phyloP scores from a whole-genome alignment of 2,797 vertebrate species.

The Denticeps clupeoides region DNA sequence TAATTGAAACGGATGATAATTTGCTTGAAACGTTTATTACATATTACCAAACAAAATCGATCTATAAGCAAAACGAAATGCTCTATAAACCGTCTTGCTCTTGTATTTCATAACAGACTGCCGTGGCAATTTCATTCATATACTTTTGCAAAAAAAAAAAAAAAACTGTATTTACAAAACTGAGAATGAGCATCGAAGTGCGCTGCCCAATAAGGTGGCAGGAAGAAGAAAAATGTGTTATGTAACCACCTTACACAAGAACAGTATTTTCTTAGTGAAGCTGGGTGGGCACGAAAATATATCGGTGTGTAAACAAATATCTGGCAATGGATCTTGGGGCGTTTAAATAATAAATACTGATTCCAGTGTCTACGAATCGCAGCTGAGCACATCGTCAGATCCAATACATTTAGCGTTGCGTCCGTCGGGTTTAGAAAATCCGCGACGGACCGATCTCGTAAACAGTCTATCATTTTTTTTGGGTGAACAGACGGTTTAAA shows the following conservation, averaged over 20 bases:
- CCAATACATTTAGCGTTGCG: not conserved
- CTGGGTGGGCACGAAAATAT: constrained; percentile 23
- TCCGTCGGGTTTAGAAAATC: no score
- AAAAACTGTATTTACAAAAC: constrained; percentile 1
- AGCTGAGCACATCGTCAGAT: not conserved
- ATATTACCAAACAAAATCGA: no score
- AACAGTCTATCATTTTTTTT: constrained; percentile 5
- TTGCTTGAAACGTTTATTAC: no score
- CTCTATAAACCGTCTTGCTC: no score
- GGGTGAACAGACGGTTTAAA: constrained; percentile 15
- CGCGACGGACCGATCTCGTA: no score
- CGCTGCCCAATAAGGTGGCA: constrained; percentile 35
- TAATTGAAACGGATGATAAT: no score
- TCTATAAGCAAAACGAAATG: no score
- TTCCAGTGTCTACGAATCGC: not conserved
- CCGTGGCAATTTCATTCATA: no score
- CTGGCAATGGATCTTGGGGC: constrained; percentile 1
- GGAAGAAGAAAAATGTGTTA: constrained; percentile 51
- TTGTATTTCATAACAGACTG: no score
- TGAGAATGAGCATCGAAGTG: constrained; percentile 40
- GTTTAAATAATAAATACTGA: not conserved
- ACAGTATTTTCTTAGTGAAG: constrained; percentile 34
- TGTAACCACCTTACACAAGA: constrained; percentile 56
- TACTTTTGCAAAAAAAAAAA: no score
- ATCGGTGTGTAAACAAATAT: constrained; percentile 27